Evolutionary conservation across 2,888 invertebrate species (phyloP), one percentile per base, ranked within the genome.

Genomic region (Lepidocyrtinus sp.): DNA sequence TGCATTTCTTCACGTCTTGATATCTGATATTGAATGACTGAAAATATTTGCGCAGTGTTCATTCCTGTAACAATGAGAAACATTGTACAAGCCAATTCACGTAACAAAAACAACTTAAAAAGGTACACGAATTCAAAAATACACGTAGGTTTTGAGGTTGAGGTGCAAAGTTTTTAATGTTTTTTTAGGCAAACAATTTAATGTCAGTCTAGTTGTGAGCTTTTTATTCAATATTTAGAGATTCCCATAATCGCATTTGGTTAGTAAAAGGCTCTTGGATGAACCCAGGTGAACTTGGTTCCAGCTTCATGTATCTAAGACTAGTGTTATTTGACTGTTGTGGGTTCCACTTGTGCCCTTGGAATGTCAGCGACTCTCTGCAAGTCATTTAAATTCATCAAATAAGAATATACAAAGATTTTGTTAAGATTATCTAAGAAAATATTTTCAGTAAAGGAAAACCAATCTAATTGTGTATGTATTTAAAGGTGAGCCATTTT

Each of bases 201-300:
- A n/a, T n/a, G n/a, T n/a, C n/a, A n/a, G n/a, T n/a, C n/a, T n/a
- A n/a, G n/a, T n/a, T n/a, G n/a, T n/a, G n/a, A n/a, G n/a, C n/a
- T n/a, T 62, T 27, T 77, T 64, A 80, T 27, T 75, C 70, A 45
- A 82, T 45, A 64, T 78, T 77, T 12, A 82, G 65, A 2, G 61
- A 55, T 22, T 82, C 45, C 83, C 83, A 85, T 12, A 85, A 73
- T n/a, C 69, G 45, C 27, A 83, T 79, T 77, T 83, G 79, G n/a
- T 82, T 75, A 2, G 69, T 50, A 63, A 82, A 85, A 1, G 85
- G 85, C 24, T 85, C 85, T 21, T 78, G 79, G 55, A 85, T 83
- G 64, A 85, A 81, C 12, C 81, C 82, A 17, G 59, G 64, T 9
- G 78, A 75, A n/a, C 75, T 69, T 12, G 81, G 73, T 9, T 73